Base-by-base conservation (phyloP, 2,888 invertebrate genomes). In the Anoplius nigerrimus region DNA sequence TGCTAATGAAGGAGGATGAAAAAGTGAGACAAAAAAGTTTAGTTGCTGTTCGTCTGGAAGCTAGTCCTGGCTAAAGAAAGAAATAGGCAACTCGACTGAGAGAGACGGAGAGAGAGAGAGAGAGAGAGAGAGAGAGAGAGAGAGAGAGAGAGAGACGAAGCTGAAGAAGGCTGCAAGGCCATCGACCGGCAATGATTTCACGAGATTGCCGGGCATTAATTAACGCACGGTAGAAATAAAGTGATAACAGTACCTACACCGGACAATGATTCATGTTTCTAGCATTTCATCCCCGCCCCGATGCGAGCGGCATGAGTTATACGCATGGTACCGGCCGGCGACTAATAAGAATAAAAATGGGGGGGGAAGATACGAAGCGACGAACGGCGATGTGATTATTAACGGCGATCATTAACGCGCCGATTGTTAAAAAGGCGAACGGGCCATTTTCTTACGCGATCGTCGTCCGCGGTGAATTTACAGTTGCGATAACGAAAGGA, bases 201-300 rank as follows among this genome's bases (percentile, higher is more conserved):
- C 46, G 56, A 43, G 63, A 69, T 64, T 55, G 57, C 51, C 20
- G 42, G 59, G 22, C 66, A 60, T 66, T 75, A 72, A 75, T 75
- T 75, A 74, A 71, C 59, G 51, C 61, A 62, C 56, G 60, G 59
- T 62, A 66, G 64, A 62, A 74, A 75, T 72, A 66, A 72, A 72
- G 72, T 72, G 69, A 72, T 75, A 75, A 75, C 69, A 75, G 69
- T 64, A 69, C 61, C 62, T 60, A 51, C 51, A 51, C 56, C 53
- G 55, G 65, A 72, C 66, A 65, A 72, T 69, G 66, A 75, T 72
- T 71, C 75, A 69, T 75, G 66, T 69, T 75, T 65, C 69, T 61
- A 68, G 58, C 53, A 53, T 66, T 65, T 54, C 62, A 66, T 75
- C 63, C 63, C 66, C 74, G 69, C 69, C 60, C 64, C 62, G 27